Evolutionary conservation across 2,888 invertebrate species (phyloP).

Genomic region (Zygogramma bicolorata): DNA sequence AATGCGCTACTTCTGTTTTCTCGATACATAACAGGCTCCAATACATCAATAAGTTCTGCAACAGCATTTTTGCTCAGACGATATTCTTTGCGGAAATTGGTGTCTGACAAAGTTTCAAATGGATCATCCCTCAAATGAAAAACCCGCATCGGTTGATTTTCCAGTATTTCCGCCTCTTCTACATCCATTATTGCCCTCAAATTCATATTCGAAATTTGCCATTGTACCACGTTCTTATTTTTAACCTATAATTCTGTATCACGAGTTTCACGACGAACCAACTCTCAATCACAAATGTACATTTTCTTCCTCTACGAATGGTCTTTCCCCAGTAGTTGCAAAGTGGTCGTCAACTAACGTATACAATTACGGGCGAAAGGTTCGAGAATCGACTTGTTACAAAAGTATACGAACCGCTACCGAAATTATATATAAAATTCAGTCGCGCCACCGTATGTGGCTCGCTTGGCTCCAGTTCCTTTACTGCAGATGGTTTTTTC

Average conservation of each 20-base stretch:
- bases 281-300: not conserved
- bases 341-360: no score
- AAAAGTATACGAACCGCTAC: no score
- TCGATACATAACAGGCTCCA: not conserved
- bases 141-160: conserved; percentile 1
- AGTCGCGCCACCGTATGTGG: conserved; percentile 5
- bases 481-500: not conserved
- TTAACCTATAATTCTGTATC: conserved; percentile 3
- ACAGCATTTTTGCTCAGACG: not conserved
- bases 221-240: not conserved
- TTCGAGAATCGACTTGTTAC: no score
- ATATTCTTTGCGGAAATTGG: not conserved
- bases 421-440: no score
- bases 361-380: no score
- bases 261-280: no score
- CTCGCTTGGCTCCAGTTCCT: not conserved
- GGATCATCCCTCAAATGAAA: not conserved
- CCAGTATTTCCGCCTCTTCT: conserved; percentile 4
- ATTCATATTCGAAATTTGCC: conserved; percentile 5
- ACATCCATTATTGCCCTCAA: not conserved
- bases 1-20: not conserved
- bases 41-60: not conserved
- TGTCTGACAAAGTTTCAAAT: conserved; percentile 1
- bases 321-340: not conserved
- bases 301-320: not conserved